Evolutionary conservation across 2,888 invertebrate species (phyloP).

Genomic region (Acronicta leporina): DNA sequence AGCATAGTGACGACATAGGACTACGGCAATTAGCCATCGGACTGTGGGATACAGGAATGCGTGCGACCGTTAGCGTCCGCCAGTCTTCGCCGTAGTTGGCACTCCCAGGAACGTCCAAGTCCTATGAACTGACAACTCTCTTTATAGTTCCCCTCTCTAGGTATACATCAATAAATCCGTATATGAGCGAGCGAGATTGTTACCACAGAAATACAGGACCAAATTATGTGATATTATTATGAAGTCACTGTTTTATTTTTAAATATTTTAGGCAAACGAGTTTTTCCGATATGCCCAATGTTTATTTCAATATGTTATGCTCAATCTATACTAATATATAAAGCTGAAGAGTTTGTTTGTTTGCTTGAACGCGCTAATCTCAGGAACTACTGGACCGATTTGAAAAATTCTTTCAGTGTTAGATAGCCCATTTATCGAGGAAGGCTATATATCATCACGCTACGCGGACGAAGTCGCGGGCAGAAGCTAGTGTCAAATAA

Average conservation of each 20-base stretch:
- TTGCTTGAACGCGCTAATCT: too few relatives aligned
- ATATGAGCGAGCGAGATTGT: constrained; percentile 20
- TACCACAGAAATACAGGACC: constrained; percentile 11
- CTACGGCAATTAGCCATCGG: constrained; percentile 80
- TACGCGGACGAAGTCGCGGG: too few relatives aligned
- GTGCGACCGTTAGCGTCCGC: constrained; percentile 86
- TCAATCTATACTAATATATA: too few relatives aligned
- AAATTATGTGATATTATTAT: constrained; percentile 6
- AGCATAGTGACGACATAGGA: constrained; percentile 61
- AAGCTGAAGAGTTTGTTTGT: too few relatives aligned
- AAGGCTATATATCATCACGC: too few relatives aligned
- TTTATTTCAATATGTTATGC: too few relatives aligned
- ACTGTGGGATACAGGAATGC: constrained; percentile 74
- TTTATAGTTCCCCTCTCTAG: constrained; percentile 20
- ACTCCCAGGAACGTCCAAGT: constrained; percentile 62
- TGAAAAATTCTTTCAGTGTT: too few relatives aligned
- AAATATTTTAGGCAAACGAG: constrained; percentile 14
- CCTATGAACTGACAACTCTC: constrained; percentile 25
- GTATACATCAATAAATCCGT: constrained; percentile 19
- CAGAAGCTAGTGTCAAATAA: too few relatives aligned
- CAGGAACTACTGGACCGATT: too few relatives aligned
- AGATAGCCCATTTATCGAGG: too few relatives aligned
- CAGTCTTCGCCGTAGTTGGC: constrained; percentile 74
- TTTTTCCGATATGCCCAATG: too few relatives aligned
- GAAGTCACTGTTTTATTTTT: constrained; percentile 36